A percentile compares a stretch with the other conserved stretches of the same genome.
phyloP scores from a whole-genome alignment of 2,888 invertebrate species.

The Volucella inanis region DNA sequence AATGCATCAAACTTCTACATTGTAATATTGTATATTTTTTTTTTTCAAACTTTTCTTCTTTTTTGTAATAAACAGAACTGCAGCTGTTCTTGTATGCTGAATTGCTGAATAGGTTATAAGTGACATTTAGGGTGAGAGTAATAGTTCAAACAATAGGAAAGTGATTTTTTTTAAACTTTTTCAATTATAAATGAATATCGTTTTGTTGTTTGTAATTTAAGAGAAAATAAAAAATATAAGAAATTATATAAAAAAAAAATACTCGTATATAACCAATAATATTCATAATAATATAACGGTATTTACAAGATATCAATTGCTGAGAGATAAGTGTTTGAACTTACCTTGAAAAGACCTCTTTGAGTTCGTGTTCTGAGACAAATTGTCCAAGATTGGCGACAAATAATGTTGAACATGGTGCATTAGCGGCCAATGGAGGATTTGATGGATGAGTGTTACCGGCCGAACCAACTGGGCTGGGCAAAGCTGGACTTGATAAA shows the following conservation, averaged over 20 bases:
- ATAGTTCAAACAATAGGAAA: constrained; percentile 19
- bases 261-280: not conserved
- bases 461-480: constrained; percentile 90
- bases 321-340: constrained; percentile 76
- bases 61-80: constrained; percentile 21
- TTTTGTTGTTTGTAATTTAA: not conserved
- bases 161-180: constrained; percentile 5
- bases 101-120: constrained; percentile 16
- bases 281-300: not conserved
- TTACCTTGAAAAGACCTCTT: constrained; percentile 99
- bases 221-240: not conserved
- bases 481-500: constrained; percentile 95
- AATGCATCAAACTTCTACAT: constrained; percentile 68
- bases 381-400: constrained; percentile 99
- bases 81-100: constrained; percentile 59
- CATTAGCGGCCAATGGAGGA: constrained; percentile 86
- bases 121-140: constrained; percentile 27
- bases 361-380: constrained; percentile 98
- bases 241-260: not conserved
- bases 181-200: not conserved
- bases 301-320: not conserved
- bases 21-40: constrained; percentile 31
- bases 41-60: not conserved
- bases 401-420: constrained; percentile 98
- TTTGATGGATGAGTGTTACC: constrained; percentile 82